Evolutionary conservation across 2,888 invertebrate genomes (phyloP).

Genomic region (Limulus polyphemus): DNA sequence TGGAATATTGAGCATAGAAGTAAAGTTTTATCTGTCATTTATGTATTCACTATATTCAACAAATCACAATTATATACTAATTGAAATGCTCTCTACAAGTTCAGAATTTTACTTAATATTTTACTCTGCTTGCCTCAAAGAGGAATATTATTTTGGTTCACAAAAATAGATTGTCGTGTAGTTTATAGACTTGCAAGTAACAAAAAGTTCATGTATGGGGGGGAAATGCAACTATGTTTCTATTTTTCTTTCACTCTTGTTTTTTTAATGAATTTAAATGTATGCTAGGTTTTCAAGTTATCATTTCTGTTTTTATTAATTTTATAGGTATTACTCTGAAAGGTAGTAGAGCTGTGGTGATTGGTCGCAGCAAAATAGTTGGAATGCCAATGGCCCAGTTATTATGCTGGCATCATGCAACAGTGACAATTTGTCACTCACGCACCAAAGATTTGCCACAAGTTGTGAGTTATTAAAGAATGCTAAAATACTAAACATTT

Average conservation of each 20-base stretch:
- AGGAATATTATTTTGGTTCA: too few relatives aligned
- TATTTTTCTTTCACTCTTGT: not conserved
- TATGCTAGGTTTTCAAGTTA: not conserved
- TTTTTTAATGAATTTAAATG: not conserved
- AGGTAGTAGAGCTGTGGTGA: slow-evolving; percentile 77
- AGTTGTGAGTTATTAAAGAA: slow-evolving; percentile 7
- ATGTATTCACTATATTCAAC: too few relatives aligned
- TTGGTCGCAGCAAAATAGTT: slow-evolving; percentile 86
- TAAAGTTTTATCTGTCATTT: too few relatives aligned
- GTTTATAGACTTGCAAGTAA: too few relatives aligned
- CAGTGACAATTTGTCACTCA: slow-evolving; percentile 93
- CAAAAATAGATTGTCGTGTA: too few relatives aligned
- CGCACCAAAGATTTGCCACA: slow-evolving; percentile 63
- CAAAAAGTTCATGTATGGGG: too few relatives aligned
- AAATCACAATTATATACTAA: too few relatives aligned
- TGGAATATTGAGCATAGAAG: too few relatives aligned
- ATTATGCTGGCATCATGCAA: slow-evolving; percentile 90
- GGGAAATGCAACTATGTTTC: slow-evolving; percentile 1
- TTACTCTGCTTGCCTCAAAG: too few relatives aligned
- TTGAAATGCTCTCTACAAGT: too few relatives aligned
- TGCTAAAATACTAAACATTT: too few relatives aligned
- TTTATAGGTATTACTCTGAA: slow-evolving; percentile 4
- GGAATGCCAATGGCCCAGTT: slow-evolving; percentile 82
- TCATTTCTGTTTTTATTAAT: not conserved
- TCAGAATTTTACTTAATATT: too few relatives aligned